phyloP scores from a whole-genome alignment of 2,113 vertebrate genomes.

The Numida meleagris region DNA sequence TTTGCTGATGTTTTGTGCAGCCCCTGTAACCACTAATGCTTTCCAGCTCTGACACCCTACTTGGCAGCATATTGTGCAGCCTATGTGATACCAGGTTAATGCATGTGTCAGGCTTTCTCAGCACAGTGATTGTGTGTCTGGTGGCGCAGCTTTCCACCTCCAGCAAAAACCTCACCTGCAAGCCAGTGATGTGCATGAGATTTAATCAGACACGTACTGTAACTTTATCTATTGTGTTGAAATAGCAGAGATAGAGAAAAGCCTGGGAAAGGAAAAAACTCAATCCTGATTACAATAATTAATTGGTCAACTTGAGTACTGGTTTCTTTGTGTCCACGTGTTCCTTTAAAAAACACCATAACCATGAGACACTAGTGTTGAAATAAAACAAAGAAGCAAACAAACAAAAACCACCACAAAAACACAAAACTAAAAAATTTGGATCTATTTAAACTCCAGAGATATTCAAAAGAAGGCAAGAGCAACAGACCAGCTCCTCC shows the following conservation, averaged over 20 bases:
- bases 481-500: neutral
- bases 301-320: neutral
- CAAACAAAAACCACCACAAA: neutral
- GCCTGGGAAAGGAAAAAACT: neutral
- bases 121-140: neutral
- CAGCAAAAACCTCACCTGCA: neutral
- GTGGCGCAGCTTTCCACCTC: neutral
- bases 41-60: neutral
- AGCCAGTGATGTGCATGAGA: neutral
- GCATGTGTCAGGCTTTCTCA: neutral
- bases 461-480: neutral
- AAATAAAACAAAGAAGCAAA: neutral
- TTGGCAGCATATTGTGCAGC: neutral
- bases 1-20: neutral
- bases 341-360: neutral
- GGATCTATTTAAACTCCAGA: neutral
- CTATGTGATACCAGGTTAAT: neutral
- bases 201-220: neutral
- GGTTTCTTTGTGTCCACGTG: neutral
- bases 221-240: neutral
- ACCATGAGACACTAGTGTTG: neutral
- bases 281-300: neutral
- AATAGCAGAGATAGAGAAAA: neutral
- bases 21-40: neutral
- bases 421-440: neutral